Evolutionary conservation across 2,797 vertebrate species (phyloP), one percentile per base, ranked within the genome.

Genomic region (Spinus pinus): DNA sequence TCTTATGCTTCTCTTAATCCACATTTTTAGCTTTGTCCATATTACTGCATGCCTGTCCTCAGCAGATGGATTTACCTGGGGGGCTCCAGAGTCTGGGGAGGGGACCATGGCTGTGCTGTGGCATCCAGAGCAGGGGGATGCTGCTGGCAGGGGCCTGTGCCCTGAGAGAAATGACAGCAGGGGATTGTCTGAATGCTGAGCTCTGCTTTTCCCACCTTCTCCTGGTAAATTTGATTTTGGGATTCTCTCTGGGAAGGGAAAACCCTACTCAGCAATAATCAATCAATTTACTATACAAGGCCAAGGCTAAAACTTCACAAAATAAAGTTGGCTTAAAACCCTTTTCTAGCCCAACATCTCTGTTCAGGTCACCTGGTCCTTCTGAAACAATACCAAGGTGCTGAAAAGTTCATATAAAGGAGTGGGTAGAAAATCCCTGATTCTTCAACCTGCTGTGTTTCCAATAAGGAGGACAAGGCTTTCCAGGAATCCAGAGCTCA

Each of bases 171-270:
- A 47, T 86, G 77, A 35, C 77, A 23, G 23, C 51, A 78, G 35
- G 0, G 8, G 49, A 64, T 72, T 25, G 10, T 60, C 64, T 56
- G 92, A 88, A 12, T 86, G 81, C 82, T 96, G 83, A 96, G 57
- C 66, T 81, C 28, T 19, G 4, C 71, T 94, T 90, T 71, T 75
- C 50, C 84, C 47, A 33, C 77, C 53, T 75, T 21, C 23, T 75
- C 57, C 80, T 39, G 49, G 37, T 46, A 88, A 96, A 97, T 93
- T n/a, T 41, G 78, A 80, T 94, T 96, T 95, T 30, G 53, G 91
- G 95, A 87, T 93, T 88, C 57, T 94, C 89, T 85, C 58, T 0
- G 12, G 65, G 94, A 94, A 91, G 70, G 85, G 72, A 96, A 95
- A 80, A 54, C 78, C 71, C 88, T 93, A 61, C 80, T 96, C 92